Base-by-base conservation (phyloP, 2,888 invertebrate species). In the Scaptomyza polygonia region DNA sequence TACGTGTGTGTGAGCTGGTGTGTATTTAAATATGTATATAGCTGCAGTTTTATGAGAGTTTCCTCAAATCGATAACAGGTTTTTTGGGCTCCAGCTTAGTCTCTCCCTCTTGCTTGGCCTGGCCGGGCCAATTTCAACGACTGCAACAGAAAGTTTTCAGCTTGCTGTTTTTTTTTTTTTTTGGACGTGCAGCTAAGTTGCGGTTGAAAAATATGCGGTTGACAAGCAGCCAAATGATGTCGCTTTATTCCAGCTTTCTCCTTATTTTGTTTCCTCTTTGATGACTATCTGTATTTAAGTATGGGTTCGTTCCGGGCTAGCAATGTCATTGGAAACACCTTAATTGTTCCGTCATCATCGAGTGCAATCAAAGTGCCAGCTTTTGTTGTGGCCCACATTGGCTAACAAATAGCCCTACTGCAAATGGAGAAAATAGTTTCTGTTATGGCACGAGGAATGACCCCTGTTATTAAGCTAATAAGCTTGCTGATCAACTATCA, bases 11-110 rank as follows among this genome's bases (percentile, higher is more conserved):
- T 55, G 21, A 39, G 45, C 9, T 14, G 14, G 6, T n/a, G 21
- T 47, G 30, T 43, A 30, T 40, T 30, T 56, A n/a, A 8, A 16
- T 52, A 11, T 39, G 9, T 55, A n/a, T 47, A 34, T 14, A 57
- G 51, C 53, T 57, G 56, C 54, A 61, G 67, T 65, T 59, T 55
- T 55, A 48, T 63, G 66, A 67, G 77, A 64, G 76, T 82, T 82
- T 81, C 87, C 81, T 78, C 63, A 78, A 84, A 86, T 63, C 82
- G 65, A 76, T 73, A 86, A 82, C 82, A 66, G 87, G 82, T 82
- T 82, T 82, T 82, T 84, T 42, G 61, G 81, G 70, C 78, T 66
- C 66, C n/a, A 34, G 12, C 73, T 51, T 14, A 11, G 54, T 42
- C 18, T 25, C 39, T 34, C 49, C 42, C 51, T 43, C 21, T 54